Percentiles rank a stretch among this genome's conserved stretches.
Evolutionary conservation across 2,797 vertebrate species (phyloP).

Genomic region (Premnoplex brunnescens): DNA sequence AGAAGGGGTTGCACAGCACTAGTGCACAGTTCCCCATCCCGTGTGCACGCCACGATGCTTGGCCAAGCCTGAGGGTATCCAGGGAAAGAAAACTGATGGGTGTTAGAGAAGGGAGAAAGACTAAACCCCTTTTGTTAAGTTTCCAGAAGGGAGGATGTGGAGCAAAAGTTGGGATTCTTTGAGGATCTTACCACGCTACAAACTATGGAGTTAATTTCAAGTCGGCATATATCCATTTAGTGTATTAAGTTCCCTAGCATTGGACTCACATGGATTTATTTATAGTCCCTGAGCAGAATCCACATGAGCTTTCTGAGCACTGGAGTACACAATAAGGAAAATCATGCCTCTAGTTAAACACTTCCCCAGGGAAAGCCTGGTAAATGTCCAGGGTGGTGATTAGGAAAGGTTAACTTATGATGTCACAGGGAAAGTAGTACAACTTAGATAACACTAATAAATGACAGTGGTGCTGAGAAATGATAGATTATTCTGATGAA

Average conservation of each 20-base stretch:
- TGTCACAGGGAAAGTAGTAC: slow-evolving; percentile 59
- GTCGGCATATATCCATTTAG: not conserved
- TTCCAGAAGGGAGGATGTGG: not conserved
- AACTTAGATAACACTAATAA: slow-evolving; percentile 64
- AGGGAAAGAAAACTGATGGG: not conserved
- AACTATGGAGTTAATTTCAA: not conserved
- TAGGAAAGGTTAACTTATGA: slow-evolving; percentile 67
- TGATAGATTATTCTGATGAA: slow-evolving; percentile 13
- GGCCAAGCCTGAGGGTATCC: not conserved
- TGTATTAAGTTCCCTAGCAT: not conserved
- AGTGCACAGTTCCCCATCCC: not conserved
- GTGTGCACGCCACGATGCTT: not conserved
- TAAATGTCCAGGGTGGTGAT: slow-evolving; percentile 61
- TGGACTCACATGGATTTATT: not conserved
- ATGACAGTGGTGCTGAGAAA: slow-evolving; percentile 8
- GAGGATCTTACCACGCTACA: not conserved
- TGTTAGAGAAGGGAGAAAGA: not conserved
- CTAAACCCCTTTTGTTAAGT: not conserved
- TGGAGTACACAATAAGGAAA: slow-evolving; percentile 44
- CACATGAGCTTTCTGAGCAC: slow-evolving; percentile 18
- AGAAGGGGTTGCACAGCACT: not conserved
- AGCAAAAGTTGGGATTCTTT: not conserved
- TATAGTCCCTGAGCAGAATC: slow-evolving; percentile 18
- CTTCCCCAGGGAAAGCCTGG: slow-evolving; percentile 57
- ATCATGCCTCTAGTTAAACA: slow-evolving; percentile 48